Conservation (phyloP, 2,113 vertebrate species). For the Eurystomus gularis region DNA sequence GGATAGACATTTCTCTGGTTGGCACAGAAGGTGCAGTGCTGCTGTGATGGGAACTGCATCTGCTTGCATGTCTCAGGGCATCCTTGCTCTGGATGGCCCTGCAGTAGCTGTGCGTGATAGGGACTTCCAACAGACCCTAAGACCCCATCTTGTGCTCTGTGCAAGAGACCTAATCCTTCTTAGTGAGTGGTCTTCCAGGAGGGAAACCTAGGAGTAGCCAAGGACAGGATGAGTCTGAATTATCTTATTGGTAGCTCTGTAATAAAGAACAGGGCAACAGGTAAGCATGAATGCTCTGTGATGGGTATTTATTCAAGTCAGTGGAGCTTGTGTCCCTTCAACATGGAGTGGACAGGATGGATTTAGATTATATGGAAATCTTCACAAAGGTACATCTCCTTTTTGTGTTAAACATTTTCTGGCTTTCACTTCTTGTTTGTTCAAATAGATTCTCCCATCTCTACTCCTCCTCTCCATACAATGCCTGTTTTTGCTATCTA, state of each 20-base stretch:
- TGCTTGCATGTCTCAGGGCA: background rate
- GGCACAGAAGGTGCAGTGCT: rapidly evolving
- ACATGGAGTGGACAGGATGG: background rate
- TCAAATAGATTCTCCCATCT: background rate
- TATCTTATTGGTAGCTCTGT: background rate
- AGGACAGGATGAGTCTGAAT: background rate
- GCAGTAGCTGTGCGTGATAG: rapidly evolving
- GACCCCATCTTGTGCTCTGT: background rate
- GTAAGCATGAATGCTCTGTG: background rate
- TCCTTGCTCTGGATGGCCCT: background rate
- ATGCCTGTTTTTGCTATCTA: background rate
- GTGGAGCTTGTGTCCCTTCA: background rate
- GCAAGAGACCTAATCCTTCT: background rate
- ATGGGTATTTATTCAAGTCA: background rate
- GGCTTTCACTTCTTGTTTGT: background rate
- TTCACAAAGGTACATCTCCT: background rate
- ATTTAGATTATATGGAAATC: background rate
- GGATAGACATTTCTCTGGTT: rapidly evolving
- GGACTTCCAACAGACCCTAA: background rate
- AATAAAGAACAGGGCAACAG: background rate
- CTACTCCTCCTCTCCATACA: background rate
- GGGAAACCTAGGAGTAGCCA: background rate
- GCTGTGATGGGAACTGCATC: background rate
- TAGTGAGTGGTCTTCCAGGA: background rate
- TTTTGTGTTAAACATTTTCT: background rate